Evolutionary conservation across 2,888 invertebrate species (phyloP), one percentile per base, ranked within the genome.

Genomic region (Galerucella nymphaeae): DNA sequence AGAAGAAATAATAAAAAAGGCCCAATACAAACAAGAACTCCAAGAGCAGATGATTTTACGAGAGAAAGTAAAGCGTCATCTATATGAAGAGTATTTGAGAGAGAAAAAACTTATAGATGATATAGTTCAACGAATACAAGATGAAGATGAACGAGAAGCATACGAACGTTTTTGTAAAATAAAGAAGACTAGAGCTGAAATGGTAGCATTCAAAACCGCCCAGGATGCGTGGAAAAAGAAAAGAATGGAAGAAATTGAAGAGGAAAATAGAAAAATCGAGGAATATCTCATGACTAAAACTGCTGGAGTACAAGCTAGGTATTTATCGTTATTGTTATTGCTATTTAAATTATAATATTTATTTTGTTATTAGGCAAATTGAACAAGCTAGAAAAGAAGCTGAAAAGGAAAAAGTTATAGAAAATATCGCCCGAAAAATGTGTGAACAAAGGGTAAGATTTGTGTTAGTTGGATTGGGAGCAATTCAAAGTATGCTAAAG

Each of bases 41-140:
- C 91, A 91, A 76, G 89, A 90, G 72, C 91, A 91, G 78, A 85
- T 91, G 55, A 90, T 90, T 38, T 87, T 88, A 76, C 83, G 86
- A 2, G 89, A 90, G 73, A 85, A 85, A 70, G 84, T 87, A 75
- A 88, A 85, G 76, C 88, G 90, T 77, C 89, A 88, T 73, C 83
- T 87, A 74, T 90, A 89, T 73, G 90, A 91, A 77, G 90, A 91
- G 71, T 88, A 87, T 18, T 84, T 91, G 6, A 87, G 88, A 69
- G 91, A 92, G 82, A 91, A 91, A 86, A 89, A 89, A 78, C 88
- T 91, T 87, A 84, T 91, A 6, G 91, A 92, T 78, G 90, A 90
- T 53, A 87, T 91, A 42, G 87, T 90, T 76, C 87, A 88, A 78
- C 87, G 89, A n/a, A 87, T 91, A 0, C 88, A 90, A 45, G 90